phyloP scores from a whole-genome alignment of 2,113 vertebrate species.

The Limnothrissa miodon region DNA sequence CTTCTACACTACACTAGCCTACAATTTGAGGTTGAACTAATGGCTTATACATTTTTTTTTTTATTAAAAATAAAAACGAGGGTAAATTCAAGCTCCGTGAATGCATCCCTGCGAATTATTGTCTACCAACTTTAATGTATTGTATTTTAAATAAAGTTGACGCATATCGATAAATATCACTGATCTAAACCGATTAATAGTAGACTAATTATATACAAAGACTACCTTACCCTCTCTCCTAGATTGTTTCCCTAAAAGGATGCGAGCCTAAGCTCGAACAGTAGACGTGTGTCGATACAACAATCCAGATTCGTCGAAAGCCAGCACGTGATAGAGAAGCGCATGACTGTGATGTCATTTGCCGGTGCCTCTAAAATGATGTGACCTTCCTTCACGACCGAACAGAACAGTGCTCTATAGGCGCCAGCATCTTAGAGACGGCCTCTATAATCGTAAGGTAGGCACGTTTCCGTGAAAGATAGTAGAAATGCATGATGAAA shows the following conservation, averaged over 20 bases:
- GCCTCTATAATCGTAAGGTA: neutral
- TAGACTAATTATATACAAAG: neutral
- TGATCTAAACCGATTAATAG: neutral
- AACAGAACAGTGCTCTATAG: conserved; percentile 11
- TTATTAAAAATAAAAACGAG: too few relatives aligned
- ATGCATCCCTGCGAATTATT: neutral
- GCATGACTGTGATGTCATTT: conserved; percentile 28
- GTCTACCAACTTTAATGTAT: neutral
- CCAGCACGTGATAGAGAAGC: conserved; percentile 24
- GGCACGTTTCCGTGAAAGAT: neutral
- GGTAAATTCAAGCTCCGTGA: too few relatives aligned
- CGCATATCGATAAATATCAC: neutral
- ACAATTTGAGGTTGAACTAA: too few relatives aligned
- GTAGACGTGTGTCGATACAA: neutral
- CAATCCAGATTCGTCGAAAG: conserved; percentile 19
- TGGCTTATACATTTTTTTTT: too few relatives aligned
- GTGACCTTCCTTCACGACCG: conserved; percentile 44
- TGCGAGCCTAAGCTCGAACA: neutral
- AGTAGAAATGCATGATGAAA: neutral
- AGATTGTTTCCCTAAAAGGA: neutral
- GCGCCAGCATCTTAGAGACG: neutral
- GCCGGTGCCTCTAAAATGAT: conserved; percentile 35
- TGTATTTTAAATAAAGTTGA: neutral
- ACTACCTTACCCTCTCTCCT: neutral
- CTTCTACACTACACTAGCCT: too few relatives aligned